A percentile compares a stretch with the other conserved stretches of the same genome.
Conservation (phyloP, 2,888 invertebrate genomes). For the Idaea dimidiata region DNA sequence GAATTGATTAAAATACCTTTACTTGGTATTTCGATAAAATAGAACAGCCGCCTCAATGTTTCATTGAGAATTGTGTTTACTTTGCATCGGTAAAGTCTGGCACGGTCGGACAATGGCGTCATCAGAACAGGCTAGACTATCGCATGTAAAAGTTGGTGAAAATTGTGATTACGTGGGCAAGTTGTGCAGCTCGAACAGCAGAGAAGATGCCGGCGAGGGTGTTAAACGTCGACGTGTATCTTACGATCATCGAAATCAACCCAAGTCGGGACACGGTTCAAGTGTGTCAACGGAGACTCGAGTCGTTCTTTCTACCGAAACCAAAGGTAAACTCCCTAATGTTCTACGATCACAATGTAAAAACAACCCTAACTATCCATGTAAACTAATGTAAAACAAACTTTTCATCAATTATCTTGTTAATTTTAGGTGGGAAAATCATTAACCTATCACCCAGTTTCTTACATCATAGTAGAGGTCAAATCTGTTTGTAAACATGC, state of each 20-base stretch:
- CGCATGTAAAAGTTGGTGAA: slow-evolving; percentile 73
- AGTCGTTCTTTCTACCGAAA: slow-evolving; percentile 55
- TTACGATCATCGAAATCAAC: slow-evolving; percentile 70
- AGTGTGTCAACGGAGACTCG: slow-evolving; percentile 68
- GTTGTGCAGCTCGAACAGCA: slow-evolving; percentile 52
- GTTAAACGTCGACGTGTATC: slow-evolving; percentile 69
- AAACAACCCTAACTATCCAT: neutral
- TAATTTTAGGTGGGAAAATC: slow-evolving; percentile 73
- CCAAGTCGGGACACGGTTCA: slow-evolving; percentile 72
- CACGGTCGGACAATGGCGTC: slow-evolving; percentile 76
- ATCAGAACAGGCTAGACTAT: slow-evolving; percentile 66
- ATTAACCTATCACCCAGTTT: slow-evolving; percentile 66
- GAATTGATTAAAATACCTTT: slow-evolving; percentile 44
- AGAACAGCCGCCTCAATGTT: slow-evolving; percentile 48
- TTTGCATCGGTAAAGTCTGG: slow-evolving; percentile 55
- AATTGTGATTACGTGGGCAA: slow-evolving; percentile 59
- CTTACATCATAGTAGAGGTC: slow-evolving; percentile 76
- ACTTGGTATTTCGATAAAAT: slow-evolving; percentile 44
- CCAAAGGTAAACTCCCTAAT: slow-evolving; percentile 55
- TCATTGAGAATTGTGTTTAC: slow-evolving; percentile 58
- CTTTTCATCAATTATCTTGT: slow-evolving; percentile 11
- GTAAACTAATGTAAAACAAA: neutral
- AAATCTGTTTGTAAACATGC: slow-evolving; percentile 75
- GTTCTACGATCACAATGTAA: neutral
- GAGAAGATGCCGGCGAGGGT: slow-evolving; percentile 65